These are phyloP conservation scores for Electrophaes corylata DNA, from an alignment of 2,888 invertebrate species.

Conservation along the genomic window DNA sequence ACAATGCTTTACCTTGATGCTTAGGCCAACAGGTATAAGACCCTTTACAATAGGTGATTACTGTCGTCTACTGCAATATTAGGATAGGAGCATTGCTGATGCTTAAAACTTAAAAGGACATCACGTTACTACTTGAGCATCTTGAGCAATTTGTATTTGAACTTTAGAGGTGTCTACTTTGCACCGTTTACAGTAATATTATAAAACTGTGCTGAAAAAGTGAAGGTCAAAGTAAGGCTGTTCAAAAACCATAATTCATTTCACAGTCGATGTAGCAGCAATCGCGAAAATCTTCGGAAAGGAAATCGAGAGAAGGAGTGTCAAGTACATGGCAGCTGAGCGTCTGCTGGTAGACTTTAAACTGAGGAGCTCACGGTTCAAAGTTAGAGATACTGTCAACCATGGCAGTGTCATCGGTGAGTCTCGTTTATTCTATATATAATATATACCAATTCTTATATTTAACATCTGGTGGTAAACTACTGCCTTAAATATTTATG, in stretches of 20 bases:
- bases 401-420: conserved; percentile 90
- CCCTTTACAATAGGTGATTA: neutral
- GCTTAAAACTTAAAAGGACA: no score
- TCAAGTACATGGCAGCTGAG: conserved; percentile 88
- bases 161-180: neutral
- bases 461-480: no score
- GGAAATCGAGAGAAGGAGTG: conserved; percentile 83
- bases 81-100: no score
- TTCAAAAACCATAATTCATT: neutral
- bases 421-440: neutral
- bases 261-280: conserved; percentile 88
- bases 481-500: no score
- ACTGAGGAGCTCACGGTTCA: conserved; percentile 87
- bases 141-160: neutral
- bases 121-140: no score
- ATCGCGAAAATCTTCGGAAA: conserved; percentile 89
- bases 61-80: neutral
- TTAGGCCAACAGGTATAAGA: no score
- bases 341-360: conserved; percentile 89
- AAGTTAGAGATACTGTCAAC: conserved; percentile 89
- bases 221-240: neutral
- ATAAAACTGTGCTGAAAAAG: no score
- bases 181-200: no score
- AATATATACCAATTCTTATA: neutral
- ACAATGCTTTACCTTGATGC: no score